Evolutionary conservation across 2,797 vertebrate genomes (phyloP).

Genomic region (Onychomys arenicola): DNA sequence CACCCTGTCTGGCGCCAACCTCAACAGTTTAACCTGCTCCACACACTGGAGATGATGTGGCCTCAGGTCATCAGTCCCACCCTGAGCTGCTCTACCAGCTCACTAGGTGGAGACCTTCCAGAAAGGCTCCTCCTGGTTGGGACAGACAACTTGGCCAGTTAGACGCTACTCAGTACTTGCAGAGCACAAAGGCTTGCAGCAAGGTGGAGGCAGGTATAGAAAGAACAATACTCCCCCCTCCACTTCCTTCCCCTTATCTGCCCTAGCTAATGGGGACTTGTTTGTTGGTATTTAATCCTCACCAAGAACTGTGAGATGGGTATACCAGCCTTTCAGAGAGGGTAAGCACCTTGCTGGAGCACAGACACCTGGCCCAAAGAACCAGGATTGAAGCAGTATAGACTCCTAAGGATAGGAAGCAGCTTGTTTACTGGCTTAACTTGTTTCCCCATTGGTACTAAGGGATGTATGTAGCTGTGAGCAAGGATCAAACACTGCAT

Average conservation of each 20-base stretch:
- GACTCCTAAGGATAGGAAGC: background rate
- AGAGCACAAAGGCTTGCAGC: rapidly evolving
- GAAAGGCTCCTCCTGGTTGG: background rate
- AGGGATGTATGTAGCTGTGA: rapidly evolving
- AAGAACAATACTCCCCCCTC: background rate
- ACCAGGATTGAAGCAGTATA: background rate
- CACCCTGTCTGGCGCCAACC: background rate
- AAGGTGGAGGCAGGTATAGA: background rate
- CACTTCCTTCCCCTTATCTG: rapidly evolving
- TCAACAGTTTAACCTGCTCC: background rate
- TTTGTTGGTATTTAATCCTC: background rate
- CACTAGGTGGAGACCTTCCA: background rate
- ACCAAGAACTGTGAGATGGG: background rate
- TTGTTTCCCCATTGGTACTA: background rate
- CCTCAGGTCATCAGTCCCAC: background rate
- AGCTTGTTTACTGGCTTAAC: background rate
- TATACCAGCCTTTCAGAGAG: background rate
- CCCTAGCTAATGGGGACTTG: background rate
- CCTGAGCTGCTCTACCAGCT: background rate
- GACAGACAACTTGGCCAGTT: background rate
- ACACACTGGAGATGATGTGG: background rate
- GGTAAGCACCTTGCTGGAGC: background rate
- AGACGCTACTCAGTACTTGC: background rate
- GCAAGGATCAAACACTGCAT: background rate
- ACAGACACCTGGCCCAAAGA: background rate